Conservation (phyloP, 2,888 invertebrate genomes). For the Scaeva pyrastri region DNA sequence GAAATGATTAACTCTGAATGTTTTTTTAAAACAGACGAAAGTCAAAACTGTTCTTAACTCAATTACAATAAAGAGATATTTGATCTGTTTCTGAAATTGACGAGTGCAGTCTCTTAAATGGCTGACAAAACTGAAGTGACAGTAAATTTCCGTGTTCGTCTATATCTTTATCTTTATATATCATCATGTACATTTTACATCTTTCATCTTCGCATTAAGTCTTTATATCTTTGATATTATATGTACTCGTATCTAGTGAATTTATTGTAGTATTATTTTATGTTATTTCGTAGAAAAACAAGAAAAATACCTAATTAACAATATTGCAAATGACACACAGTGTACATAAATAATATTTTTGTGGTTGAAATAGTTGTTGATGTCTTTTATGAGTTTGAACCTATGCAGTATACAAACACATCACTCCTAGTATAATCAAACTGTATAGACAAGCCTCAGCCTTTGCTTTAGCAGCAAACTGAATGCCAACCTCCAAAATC, state of each 20-base stretch:
- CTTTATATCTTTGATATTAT: conserved; percentile 43
- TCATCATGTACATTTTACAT: background rate
- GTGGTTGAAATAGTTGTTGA: conserved; percentile 53
- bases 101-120: too few relatives aligned
- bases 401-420: conserved; percentile 23
- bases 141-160: conserved; percentile 53
- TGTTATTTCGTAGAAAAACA: conserved; percentile 51
- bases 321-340: conserved; percentile 19
- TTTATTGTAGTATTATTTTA: conserved; percentile 50
- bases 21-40: too few relatives aligned
- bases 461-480: conserved; percentile 33
- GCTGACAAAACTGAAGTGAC: conserved; percentile 42
- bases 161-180: too few relatives aligned
- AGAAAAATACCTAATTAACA: conserved; percentile 42
- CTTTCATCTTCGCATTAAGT: background rate
- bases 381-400: conserved; percentile 39
- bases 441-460: conserved; percentile 1
- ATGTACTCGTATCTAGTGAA: conserved; percentile 27
- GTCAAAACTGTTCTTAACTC: too few relatives aligned
- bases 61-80: too few relatives aligned
- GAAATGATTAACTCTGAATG: too few relatives aligned
- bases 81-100: too few relatives aligned
- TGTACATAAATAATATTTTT: conserved; percentile 58
- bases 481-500: conserved; percentile 23
- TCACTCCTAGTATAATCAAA: background rate